phyloP scores from a whole-genome alignment of 1,140 invertebrate species.

The Hyphantria cunea region DNA sequence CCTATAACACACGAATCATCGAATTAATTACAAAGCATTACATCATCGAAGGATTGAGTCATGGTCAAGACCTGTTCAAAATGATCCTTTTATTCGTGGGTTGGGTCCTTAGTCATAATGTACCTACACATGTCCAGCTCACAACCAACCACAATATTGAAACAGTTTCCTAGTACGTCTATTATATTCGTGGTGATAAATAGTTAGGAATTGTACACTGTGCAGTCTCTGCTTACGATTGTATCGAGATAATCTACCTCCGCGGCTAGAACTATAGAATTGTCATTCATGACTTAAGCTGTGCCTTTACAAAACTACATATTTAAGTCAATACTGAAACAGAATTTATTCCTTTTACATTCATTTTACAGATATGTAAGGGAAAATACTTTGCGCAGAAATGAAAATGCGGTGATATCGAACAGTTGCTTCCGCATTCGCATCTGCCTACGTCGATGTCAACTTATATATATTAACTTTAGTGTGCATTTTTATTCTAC shows the following conservation, averaged over 20 bases:
- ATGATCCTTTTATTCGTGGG: conserved; percentile 63
- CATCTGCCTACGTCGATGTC: too few relatives aligned
- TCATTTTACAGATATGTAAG: too few relatives aligned
- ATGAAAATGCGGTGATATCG: too few relatives aligned
- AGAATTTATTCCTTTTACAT: too few relatives aligned
- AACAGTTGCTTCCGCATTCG: too few relatives aligned
- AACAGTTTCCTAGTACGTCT: conserved; percentile 56
- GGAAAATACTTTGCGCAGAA: too few relatives aligned
- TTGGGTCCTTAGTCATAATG: conserved; percentile 67
- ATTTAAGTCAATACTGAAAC: too few relatives aligned
- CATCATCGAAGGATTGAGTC: conserved; percentile 78
- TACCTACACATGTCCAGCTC: conserved; percentile 44
- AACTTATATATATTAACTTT: too few relatives aligned
- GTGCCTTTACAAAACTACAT: not conserved
- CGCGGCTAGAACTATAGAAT: conserved; percentile 21
- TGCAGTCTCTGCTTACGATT: conserved; percentile 12
- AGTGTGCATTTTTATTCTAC: too few relatives aligned
- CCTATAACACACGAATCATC: conserved; percentile 67
- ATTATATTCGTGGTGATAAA: conserved; percentile 51
- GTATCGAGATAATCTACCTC: conserved; percentile 16
- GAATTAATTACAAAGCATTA: conserved; percentile 72
- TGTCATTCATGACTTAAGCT: conserved; percentile 6
- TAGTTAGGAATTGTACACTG: conserved; percentile 23
- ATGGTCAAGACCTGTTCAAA: conserved; percentile 60
- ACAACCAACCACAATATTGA: conserved; percentile 63